Base-by-base conservation (phyloP, 2,113 vertebrate species). In the Albula glossodonta region DNA sequence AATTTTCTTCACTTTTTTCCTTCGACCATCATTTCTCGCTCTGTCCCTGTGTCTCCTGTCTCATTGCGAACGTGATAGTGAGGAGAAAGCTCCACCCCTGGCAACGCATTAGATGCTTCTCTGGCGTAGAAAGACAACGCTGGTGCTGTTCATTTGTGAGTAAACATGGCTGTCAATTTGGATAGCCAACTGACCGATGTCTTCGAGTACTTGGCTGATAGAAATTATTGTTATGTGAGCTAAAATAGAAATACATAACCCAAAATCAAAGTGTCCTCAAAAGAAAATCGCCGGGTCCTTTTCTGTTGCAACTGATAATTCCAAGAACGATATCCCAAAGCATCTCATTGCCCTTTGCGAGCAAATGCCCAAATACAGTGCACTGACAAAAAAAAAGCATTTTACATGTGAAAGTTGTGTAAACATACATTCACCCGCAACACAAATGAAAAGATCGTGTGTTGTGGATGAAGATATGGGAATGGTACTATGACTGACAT, bases 51-150 rank as follows among this genome's bases (percentile, higher is more conserved):
- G 15, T 83, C 77, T 41, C 13, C 53, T 83, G 13, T 19, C 51
- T 77, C 78, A 74, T 22, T 11, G 31, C 19, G 50, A 19, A n/a
- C 51, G 53, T n/a, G 51, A 31, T 51, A 52, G 83, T 80, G 6
- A 25, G 80, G 70, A 74, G n/a, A 15, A 89, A 88, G 74, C 91
- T 89, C 92, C 93, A 48, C 92, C 88, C 83, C 81, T 88, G 60
- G 79, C 84, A 81, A 83, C 87, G 83, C 50, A 81, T 25, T 60
- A 79, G 22, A 11, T 77, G 56, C 41, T 12, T n/a, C 15, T 66
- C 82, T 84, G 81, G 79, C 70, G 70, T 10, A 31, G 70, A 74
- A 12, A 56, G 53, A 56, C n/a, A 10, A 74, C 70, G 10, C 70
- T 8, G 31, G n/a, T 9, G 70, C 70, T n/a, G 70, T 74, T 74